A percentile compares a stretch with the other conserved stretches of the same genome.
phyloP scores from a whole-genome alignment of 2,797 vertebrate species.

The Micromesistius poutassou region DNA sequence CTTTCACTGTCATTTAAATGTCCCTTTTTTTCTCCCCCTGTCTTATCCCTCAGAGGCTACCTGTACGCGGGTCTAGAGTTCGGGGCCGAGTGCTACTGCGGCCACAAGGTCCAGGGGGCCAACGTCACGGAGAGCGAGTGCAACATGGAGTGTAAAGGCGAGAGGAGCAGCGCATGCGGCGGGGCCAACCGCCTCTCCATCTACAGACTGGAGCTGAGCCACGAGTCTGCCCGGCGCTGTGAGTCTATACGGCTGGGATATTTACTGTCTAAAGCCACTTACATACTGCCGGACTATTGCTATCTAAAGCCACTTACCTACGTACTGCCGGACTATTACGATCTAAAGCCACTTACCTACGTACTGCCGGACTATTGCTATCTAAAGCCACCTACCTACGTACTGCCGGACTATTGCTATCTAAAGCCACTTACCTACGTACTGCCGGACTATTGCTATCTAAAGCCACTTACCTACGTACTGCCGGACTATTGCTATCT shows the following conservation, averaged over 20 bases:
- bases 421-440: neutral
- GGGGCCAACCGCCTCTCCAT: slow-evolving; percentile 91
- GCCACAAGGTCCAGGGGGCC: slow-evolving; percentile 89
- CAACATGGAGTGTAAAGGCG: slow-evolving; percentile 94
- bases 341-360: neutral
- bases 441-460: too few relatives aligned
- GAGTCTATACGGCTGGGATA: slow-evolving; percentile 59
- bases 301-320: neutral
- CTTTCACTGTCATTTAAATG: slow-evolving; percentile 10
- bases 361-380: neutral
- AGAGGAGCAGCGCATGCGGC: slow-evolving; percentile 83
- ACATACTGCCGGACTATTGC: neutral
- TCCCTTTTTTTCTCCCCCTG: neutral
- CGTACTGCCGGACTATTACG: neutral
- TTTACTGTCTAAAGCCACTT: neutral
- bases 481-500: too few relatives aligned
- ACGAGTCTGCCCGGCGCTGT: slow-evolving; percentile 91
- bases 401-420: neutral
- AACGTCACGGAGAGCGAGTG: slow-evolving; percentile 87
- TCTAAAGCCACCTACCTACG: neutral
- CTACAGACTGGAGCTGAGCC: slow-evolving; percentile 92
- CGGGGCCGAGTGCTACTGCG: slow-evolving; percentile 95
- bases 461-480: too few relatives aligned
- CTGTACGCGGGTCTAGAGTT: slow-evolving; percentile 94
- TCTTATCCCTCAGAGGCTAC: slow-evolving; percentile 80